Base-by-base conservation (phyloP, 2,113 vertebrate species). In the Scophthalmus maximus region DNA sequence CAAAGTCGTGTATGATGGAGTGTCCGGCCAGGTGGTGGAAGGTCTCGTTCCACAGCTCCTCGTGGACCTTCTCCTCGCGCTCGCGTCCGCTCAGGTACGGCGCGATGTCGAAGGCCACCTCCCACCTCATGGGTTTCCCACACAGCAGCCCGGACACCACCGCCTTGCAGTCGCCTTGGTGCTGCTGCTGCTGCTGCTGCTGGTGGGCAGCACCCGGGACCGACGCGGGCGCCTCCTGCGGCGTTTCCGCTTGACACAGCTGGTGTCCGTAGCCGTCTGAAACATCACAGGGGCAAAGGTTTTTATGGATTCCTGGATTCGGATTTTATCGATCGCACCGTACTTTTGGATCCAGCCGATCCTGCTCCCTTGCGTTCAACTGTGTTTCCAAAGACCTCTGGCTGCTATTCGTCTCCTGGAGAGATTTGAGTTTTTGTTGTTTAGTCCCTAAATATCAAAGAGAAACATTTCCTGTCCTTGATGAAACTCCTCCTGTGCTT, bases 21-120 rank as follows among this genome's bases (percentile, higher is more conserved):
- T 91, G 92, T 36, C 95, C 96, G 0, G 97, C 96, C 93, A 98
- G 88, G 79, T 98, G 96, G 84, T 99, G 97, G 90, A 98, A 97
- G 76, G 96, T 98, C 89, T 96, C 95, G 0, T 91, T 95, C 97
- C 97, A 98, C 50, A 95, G 85, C 63, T 98, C 96, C 0, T 92
- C 78, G 0, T 95, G 93, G 0, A 88, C 87, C 0, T 91, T 93
- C 3, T 82, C 92, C 78, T 74, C 92, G 0, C 84, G 88, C 50
- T 93, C 92, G 0, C 88, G 82, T 8, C 94, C 94, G 14, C 52
- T 91, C 75, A 97, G 92, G 23, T 95, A 95, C 2, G 93, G 92
- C 6, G 65, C 72, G 55, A 98, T 92, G 14, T 98, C 95, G 29
- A 98, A 99, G 20, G 87, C 8, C 9, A 98, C 94, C 68, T 98